Evolutionary conservation across 2,113 vertebrate genomes (phyloP).

Genomic region (Tyrannus savana): DNA sequence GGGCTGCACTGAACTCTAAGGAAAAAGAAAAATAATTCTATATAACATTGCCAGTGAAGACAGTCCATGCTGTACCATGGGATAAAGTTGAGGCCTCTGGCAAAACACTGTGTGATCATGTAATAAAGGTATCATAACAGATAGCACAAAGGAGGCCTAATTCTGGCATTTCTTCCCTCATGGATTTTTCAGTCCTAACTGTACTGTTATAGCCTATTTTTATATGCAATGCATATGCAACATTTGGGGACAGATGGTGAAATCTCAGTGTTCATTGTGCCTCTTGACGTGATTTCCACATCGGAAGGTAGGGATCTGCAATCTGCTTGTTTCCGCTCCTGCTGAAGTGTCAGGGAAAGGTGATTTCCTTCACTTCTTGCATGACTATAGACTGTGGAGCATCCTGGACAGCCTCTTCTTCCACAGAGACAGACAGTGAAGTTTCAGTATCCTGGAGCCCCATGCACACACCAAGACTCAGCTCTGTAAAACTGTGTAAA

Average conservation of each 20-base stretch:
- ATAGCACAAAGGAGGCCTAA: neutral
- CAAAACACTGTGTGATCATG: neutral
- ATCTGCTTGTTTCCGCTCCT: neutral
- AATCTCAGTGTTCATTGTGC: constrained; percentile 36
- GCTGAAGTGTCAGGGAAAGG: neutral
- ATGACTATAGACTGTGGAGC: neutral
- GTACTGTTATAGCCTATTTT: constrained; percentile 13
- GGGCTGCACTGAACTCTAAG: neutral
- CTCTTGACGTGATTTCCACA: neutral
- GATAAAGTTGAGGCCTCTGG: neutral
- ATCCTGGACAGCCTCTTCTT: neutral
- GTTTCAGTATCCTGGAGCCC: neutral
- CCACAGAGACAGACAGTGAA: neutral
- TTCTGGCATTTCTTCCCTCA: constrained; percentile 11
- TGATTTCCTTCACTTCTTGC: neutral
- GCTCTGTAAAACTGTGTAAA: neutral
- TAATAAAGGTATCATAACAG: neutral
- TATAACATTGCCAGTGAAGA: neutral
- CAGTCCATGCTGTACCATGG: neutral
- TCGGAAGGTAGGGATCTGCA: neutral
- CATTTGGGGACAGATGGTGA: constrained; percentile 47
- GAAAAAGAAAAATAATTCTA: neutral
- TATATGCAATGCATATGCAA: neutral
- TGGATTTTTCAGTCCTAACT: neutral
- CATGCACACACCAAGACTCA: neutral